phyloP scores from a whole-genome alignment of 1,140 invertebrate species.

The Eupeodes corollae region DNA sequence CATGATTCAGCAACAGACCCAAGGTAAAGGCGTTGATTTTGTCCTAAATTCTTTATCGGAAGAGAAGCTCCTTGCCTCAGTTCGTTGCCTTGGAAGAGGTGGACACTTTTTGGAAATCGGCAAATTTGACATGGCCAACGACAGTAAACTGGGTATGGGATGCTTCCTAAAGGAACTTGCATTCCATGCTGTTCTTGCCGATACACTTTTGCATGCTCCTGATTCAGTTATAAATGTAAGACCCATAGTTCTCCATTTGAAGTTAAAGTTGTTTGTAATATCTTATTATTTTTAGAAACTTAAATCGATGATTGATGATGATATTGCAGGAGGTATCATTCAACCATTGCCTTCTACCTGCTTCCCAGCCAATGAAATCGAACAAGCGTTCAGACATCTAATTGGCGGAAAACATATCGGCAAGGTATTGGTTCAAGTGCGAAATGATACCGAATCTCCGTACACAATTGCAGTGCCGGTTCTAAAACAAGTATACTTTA shows the following conservation, averaged over 20 bases:
- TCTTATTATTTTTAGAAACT: constrained; percentile 16
- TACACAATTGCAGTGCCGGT: constrained; percentile 24
- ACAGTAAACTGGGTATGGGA: constrained; percentile 55
- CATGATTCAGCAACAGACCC: constrained; percentile 45
- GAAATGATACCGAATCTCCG: constrained; percentile 14
- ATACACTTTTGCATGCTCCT: constrained; percentile 51
- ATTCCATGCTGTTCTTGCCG: constrained; percentile 79
- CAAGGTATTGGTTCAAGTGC: constrained; percentile 49
- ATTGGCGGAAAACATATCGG: constrained; percentile 79
- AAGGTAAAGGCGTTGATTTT: constrained; percentile 53
- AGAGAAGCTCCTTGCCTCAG: constrained; percentile 56
- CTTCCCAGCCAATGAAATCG: constrained; percentile 49
- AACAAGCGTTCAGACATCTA: constrained; percentile 63
- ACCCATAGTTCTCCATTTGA: background rate
- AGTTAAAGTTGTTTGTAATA: too few relatives aligned
- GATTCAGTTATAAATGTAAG: constrained; percentile 39
- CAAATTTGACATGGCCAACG: constrained; percentile 58
- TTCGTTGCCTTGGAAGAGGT: constrained; percentile 58
- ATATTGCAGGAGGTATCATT: constrained; percentile 45
- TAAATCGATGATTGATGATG: constrained; percentile 24
- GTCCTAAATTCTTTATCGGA: constrained; percentile 57
- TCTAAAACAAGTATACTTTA: constrained; percentile 38
- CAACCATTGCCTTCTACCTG: constrained; percentile 48
- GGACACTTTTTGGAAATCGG: constrained; percentile 69
- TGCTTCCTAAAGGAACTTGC: constrained; percentile 72